Evolutionary conservation across 1,140 invertebrate species (phyloP).

Genomic region (Drosophila cardini): DNA sequence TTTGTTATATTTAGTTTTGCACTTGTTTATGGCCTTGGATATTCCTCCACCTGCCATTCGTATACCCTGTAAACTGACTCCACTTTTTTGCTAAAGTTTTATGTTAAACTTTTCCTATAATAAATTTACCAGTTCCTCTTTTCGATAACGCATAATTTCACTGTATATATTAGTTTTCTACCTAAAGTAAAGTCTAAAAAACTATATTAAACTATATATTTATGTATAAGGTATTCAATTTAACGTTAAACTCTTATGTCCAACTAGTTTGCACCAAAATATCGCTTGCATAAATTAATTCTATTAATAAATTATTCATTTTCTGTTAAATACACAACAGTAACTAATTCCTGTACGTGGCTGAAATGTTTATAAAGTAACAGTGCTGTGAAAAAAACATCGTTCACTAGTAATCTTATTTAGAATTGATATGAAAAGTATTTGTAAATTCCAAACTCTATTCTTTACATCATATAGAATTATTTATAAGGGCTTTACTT

Average conservation of each 20-base stretch:
- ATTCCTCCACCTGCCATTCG: background rate
- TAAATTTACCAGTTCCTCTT: background rate
- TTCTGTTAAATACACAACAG: constrained; percentile 29
- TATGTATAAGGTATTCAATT: background rate
- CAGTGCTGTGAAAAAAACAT: background rate
- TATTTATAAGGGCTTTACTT: constrained; percentile 1
- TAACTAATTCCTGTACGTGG: background rate
- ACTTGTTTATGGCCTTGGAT: constrained; percentile 10
- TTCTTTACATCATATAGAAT: background rate
- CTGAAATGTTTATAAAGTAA: constrained; percentile 13
- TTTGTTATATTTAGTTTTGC: constrained; percentile 33
- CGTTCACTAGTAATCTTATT: background rate
- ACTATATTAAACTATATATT: background rate
- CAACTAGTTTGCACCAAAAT: constrained; percentile 1
- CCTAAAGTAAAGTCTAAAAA: background rate
- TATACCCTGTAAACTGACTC: constrained; percentile 7
- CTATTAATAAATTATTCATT: constrained; percentile 56
- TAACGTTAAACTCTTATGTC: background rate
- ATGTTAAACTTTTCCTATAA: background rate
- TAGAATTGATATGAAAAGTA: constrained; percentile 24
- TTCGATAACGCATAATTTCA: background rate
- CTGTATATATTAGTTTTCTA: background rate
- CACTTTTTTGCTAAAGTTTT: background rate
- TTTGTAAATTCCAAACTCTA: background rate
- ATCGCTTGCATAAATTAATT: constrained; percentile 46